Percentiles rank a stretch among this genome's conserved stretches.
Evolutionary conservation across 2,113 vertebrate species (phyloP).

Genomic region (Oxyruncus cristatus): DNA sequence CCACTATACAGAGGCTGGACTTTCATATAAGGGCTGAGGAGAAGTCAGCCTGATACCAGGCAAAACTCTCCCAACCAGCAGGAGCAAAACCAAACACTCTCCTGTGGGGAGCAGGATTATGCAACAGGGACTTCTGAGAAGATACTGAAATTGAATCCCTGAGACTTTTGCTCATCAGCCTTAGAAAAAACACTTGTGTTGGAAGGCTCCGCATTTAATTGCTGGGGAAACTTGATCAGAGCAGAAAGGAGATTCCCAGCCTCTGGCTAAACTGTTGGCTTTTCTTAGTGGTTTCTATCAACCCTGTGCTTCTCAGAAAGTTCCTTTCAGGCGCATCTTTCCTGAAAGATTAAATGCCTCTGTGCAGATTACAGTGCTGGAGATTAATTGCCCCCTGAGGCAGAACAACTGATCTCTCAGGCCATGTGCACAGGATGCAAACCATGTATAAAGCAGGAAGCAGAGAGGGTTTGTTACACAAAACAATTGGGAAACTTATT

Average conservation of each 20-base stretch:
- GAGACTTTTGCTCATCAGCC: not conserved
- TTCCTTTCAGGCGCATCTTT: slow-evolving; percentile 56
- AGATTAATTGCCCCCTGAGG: slow-evolving; percentile 57
- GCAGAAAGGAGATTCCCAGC: slow-evolving; percentile 36
- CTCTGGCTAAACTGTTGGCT: slow-evolving; percentile 48
- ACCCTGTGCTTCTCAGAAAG: slow-evolving; percentile 12
- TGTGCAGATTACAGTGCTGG: slow-evolving; percentile 37
- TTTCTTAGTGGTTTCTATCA: slow-evolving; percentile 33
- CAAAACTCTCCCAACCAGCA: fast-evolving
- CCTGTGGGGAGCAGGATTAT: not conserved
- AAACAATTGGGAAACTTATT: slow-evolving; percentile 20
- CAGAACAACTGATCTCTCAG: slow-evolving; percentile 14
- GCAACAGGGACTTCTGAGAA: not conserved
- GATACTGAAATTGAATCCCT: not conserved
- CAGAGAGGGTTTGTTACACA: not conserved
- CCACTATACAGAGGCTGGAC: not conserved
- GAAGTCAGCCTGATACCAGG: not conserved
- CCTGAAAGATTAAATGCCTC: slow-evolving; percentile 60
- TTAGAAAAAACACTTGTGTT: slow-evolving; percentile 7
- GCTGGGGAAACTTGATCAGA: slow-evolving; percentile 41
- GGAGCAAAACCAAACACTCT: not conserved
- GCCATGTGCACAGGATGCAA: slow-evolving; percentile 27
- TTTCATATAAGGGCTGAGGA: not conserved
- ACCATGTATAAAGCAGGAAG: not conserved
- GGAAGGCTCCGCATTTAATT: slow-evolving; percentile 40